Conservation (phyloP, 1,140 invertebrate species). For the Drosophila funebris region DNA sequence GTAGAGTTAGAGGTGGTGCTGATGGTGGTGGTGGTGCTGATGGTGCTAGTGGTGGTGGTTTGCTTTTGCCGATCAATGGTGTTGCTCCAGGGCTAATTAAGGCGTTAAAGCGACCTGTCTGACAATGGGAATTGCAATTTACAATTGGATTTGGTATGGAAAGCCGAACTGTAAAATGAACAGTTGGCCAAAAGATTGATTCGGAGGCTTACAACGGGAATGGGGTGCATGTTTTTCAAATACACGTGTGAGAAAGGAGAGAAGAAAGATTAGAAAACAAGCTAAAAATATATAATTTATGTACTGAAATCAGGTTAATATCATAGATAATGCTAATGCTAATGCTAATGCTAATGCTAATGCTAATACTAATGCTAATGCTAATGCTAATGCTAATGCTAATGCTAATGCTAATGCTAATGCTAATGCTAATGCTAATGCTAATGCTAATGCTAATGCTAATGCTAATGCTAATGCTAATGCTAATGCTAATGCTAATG, state of each 20-base stretch:
- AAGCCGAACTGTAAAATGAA: conserved; percentile 55
- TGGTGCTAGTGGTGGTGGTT: conserved; percentile 31
- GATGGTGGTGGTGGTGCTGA: background rate
- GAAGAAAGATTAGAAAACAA: background rate
- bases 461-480: background rate
- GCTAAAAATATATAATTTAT: background rate
- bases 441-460: background rate
- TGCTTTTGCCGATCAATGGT: conserved; percentile 8
- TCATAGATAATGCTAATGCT: background rate
- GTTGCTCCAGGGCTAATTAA: conserved; percentile 58
- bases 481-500: background rate
- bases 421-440: background rate
- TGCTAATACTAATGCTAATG: background rate
- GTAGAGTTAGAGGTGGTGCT: background rate
- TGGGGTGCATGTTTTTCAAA: background rate
- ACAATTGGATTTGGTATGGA: background rate
- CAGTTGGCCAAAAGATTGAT: conserved; percentile 54
- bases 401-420: background rate
- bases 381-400: background rate
- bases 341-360: background rate
- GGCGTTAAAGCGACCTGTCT: conserved; percentile 56
- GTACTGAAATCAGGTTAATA: background rate
- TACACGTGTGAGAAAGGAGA: background rate
- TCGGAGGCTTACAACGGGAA: background rate
- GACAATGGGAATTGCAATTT: conserved; percentile 20